Conservation (phyloP, 2,888 invertebrate species). For the Aspidiotus rigidus region DNA sequence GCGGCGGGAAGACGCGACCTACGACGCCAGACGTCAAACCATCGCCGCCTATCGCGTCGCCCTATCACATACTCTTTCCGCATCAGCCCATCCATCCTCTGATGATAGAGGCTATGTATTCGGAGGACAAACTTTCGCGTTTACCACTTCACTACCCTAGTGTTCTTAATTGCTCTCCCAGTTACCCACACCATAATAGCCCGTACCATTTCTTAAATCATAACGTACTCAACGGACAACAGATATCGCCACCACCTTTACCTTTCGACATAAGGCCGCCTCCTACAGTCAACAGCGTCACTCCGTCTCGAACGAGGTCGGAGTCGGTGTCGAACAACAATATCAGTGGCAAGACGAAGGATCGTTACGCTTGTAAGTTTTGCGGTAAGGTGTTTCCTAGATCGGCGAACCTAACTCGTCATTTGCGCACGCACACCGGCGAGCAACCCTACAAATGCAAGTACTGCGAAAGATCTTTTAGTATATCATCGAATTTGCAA, state of each 20-base stretch:
- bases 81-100: constrained; percentile 58
- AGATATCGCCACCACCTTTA: constrained; percentile 40
- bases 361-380: constrained; percentile 93
- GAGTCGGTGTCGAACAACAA: not conserved
- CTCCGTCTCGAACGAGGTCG: constrained; percentile 7
- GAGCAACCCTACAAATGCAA: constrained; percentile 97
- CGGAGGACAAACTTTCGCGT: constrained; percentile 50
- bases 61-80: constrained; percentile 50
- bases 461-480: constrained; percentile 96
- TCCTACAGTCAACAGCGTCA: not conserved
- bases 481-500: constrained; percentile 96
- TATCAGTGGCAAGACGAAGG: constrained; percentile 46
- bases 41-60: constrained; percentile 35
- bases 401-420: constrained; percentile 92
- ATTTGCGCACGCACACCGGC: constrained; percentile 94
- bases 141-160: constrained; percentile 52
- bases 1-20: constrained; percentile 36
- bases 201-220: constrained; percentile 46
- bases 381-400: constrained; percentile 96
- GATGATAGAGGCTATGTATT: constrained; percentile 61
- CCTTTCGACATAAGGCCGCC: constrained; percentile 19
- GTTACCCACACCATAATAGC: constrained; percentile 40
- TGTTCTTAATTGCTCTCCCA: constrained; percentile 44
- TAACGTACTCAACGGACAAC: constrained; percentile 43
- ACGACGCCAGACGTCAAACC: constrained; percentile 29